Conservation (phyloP, 2,797 vertebrate genomes). For the Sebastes reedi region DNA sequence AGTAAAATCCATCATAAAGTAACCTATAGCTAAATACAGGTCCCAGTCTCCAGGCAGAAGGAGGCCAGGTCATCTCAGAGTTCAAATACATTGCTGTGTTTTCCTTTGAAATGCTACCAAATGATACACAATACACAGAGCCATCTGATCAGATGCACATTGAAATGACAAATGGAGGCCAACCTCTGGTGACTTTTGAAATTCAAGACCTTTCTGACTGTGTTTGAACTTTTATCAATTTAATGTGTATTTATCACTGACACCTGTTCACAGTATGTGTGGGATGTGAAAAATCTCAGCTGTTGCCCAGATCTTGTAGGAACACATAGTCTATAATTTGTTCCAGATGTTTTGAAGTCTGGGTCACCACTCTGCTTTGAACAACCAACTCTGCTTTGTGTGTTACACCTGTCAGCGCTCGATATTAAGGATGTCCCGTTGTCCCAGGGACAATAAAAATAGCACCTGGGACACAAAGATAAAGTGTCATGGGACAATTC, state of each 20-base stretch:
- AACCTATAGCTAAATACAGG: not conserved
- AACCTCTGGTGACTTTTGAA: not conserved
- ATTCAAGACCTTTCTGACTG: not conserved
- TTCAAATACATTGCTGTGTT: not conserved
- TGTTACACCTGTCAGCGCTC: not conserved
- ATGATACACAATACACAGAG: not conserved
- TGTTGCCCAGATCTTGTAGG: constrained; percentile 18
- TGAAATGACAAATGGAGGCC: not conserved
- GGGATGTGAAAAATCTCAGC: constrained; percentile 53
- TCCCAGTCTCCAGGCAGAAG: not conserved
- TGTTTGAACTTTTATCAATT: not conserved
- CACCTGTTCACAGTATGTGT: constrained; percentile 29
- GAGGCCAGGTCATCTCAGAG: not conserved
- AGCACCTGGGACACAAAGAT: too few relatives aligned
- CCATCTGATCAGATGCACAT: not conserved
- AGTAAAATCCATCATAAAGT: not conserved
- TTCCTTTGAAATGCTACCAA: not conserved
- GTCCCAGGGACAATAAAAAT: not conserved
- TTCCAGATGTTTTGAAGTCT: constrained; percentile 46
- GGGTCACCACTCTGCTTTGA: constrained; percentile 12
- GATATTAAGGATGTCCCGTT: not conserved
- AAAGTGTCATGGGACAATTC: too few relatives aligned
- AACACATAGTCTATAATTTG: constrained; percentile 3
- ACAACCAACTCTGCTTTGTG: not conserved
- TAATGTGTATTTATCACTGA: constrained; percentile 9